These are phyloP conservation scores for Rhinolophus ferrumequinum DNA, from an alignment of 2,113 vertebrate species.

Conservation along the genomic window DNA sequence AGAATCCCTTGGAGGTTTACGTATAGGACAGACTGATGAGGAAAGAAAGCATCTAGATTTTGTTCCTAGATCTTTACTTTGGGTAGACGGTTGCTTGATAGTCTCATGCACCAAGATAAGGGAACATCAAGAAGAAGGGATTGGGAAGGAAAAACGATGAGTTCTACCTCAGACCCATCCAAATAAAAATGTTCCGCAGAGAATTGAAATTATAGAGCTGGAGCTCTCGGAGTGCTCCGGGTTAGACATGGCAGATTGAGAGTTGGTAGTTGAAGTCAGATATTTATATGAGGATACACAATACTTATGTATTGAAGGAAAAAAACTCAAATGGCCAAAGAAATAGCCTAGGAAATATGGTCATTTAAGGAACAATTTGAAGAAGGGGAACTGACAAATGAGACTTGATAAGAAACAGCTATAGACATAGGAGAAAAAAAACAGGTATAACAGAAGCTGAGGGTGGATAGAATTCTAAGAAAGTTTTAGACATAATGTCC, in stretches of 20 bases:
- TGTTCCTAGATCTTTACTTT: neutral
- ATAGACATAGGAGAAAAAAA: neutral
- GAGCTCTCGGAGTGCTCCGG: neutral
- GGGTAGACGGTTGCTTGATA: neutral
- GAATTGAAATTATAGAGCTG: neutral
- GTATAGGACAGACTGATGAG: neutral
- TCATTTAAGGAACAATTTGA: neutral
- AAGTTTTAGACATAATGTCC: neutral
- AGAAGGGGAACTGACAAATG: neutral
- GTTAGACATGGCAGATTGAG: neutral
- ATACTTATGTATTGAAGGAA: neutral
- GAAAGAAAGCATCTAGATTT: neutral
- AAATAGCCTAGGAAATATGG: neutral
- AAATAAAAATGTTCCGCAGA: neutral
- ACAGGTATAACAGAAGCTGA: neutral
- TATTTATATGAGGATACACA: neutral
- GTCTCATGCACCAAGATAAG: neutral
- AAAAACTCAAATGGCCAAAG: neutral
- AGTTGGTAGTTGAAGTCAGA: neutral
- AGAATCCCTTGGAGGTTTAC: neutral
- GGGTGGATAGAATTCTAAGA: neutral
- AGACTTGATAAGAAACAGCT: neutral
- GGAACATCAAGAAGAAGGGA: neutral
- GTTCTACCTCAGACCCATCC: neutral
- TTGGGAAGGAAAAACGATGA: conserved; percentile 9